Percentiles rank a stretch among this genome's conserved stretches.
Evolutionary conservation across 2,113 vertebrate genomes (phyloP).

Genomic region (Grantiella picta): DNA sequence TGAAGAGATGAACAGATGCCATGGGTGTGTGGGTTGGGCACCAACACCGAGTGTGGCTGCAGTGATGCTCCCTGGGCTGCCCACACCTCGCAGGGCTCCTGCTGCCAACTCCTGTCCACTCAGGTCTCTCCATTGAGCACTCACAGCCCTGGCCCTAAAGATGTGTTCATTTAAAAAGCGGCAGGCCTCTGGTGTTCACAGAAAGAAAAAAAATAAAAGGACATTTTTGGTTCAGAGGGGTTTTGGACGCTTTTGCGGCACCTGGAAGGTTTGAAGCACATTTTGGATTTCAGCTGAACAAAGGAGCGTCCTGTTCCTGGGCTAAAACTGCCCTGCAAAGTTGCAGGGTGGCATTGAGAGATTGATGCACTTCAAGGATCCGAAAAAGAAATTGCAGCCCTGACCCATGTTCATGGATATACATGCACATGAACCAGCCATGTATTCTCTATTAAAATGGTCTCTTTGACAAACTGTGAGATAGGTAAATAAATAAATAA

Average conservation of each 20-base stretch:
- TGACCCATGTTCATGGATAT: accelerated
- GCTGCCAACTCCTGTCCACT: slow-evolving; percentile 12
- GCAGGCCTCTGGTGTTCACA: neutral
- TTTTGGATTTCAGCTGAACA: neutral
- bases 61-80: slow-evolving; percentile 28
- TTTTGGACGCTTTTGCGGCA: neutral
- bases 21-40: slow-evolving; percentile 27
- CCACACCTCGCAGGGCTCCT: slow-evolving; percentile 45
- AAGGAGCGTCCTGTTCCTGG: neutral
- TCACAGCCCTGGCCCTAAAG: neutral
- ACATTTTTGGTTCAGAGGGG: accelerated
- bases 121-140: neutral
- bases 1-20: slow-evolving; percentile 47
- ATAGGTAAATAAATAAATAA: neutral
- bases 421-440: neutral
- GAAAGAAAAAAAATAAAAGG: too few species aligned
- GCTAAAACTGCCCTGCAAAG: neutral
- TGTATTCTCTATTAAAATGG: neutral
- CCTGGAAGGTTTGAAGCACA: neutral
- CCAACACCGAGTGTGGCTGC: slow-evolving; percentile 34
- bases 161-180: neutral
- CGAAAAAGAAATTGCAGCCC: neutral
- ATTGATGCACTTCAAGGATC: neutral
- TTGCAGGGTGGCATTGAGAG: neutral
- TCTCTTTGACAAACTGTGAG: neutral